Conservation (phyloP, 2,113 vertebrate species). For the Chrysochloris asiatica region DNA sequence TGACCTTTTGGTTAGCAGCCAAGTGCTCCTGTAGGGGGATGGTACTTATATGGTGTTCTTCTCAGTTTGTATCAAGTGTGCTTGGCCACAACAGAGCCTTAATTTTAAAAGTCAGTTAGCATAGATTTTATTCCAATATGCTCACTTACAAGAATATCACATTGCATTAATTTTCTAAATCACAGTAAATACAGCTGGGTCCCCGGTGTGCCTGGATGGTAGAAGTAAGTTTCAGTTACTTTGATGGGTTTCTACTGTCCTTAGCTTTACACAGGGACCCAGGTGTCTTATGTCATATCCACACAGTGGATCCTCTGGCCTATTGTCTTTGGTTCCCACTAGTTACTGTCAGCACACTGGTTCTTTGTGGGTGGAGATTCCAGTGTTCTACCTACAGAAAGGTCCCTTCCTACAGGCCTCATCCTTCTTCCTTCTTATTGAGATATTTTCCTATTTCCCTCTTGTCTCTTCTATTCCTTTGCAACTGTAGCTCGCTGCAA, state of each 20-base stretch:
- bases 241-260: too few species aligned
- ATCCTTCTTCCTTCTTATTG: not conserved
- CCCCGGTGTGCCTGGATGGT: not conserved
- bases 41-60: not conserved
- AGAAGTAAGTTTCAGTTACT: not conserved
- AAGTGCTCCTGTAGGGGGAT: not conserved
- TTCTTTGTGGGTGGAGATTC: not conserved
- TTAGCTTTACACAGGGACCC: not conserved
- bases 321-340: not conserved
- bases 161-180: slow-evolving; percentile 7
- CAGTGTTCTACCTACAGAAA: not conserved
- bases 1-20: not conserved
- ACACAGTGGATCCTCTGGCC: not conserved
- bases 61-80: not conserved
- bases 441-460: not conserved
- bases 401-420: not conserved
- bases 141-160: not conserved
- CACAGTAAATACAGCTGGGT: not conserved
- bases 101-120: too few species aligned
- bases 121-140: not conserved
- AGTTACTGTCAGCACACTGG: not conserved
- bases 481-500: not conserved
- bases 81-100: not conserved
- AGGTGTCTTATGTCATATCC: not conserved
- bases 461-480: not conserved